A percentile compares a stretch with the other conserved stretches of the same genome.
These are phyloP conservation scores for Takifugu ocellatus DNA, from an alignment of 2,797 vertebrate species.

Conservation along the genomic window DNA sequence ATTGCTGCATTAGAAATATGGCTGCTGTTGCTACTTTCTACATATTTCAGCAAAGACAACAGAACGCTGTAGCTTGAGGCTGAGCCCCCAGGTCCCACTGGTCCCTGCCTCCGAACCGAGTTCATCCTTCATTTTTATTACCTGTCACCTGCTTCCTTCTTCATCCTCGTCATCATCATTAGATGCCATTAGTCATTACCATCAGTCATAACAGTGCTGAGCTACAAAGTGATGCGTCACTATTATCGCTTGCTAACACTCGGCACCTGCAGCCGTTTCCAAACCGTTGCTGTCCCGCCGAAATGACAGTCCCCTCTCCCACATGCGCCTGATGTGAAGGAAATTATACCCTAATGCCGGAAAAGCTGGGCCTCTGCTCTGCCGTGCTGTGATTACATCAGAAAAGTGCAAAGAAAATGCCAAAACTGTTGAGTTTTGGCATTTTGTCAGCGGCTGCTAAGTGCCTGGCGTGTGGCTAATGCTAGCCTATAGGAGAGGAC, in stretches of 20 bases:
- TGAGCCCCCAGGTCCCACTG: constrained; percentile 18
- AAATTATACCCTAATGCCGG: too few species aligned
- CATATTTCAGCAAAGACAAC: constrained; percentile 70
- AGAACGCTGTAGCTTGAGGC: constrained; percentile 50
- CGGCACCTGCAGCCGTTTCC: constrained; percentile 22
- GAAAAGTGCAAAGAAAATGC: too few species aligned
- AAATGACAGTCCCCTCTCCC: not conserved
- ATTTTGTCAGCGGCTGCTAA: too few species aligned
- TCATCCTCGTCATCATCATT: constrained; percentile 75
- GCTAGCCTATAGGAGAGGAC: too few species aligned
- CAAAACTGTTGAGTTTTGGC: too few species aligned
- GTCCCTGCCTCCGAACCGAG: not conserved
- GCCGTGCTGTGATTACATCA: too few species aligned
- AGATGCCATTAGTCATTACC: constrained; percentile 69
- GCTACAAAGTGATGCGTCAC: constrained; percentile 68
- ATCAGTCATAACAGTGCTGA: constrained; percentile 59
- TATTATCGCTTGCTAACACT: constrained; percentile 70
- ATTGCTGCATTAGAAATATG: constrained; percentile 69
- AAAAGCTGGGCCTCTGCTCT: too few species aligned
- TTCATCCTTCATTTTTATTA: constrained; percentile 74
- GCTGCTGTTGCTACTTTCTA: constrained; percentile 50
- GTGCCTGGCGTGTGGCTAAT: too few species aligned
- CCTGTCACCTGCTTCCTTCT: constrained; percentile 66
- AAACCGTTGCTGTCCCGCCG: constrained; percentile 35
- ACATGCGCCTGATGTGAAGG: not conserved